Base-by-base conservation (phyloP, 2,888 invertebrate genomes). In the Cerastis rubricosa region DNA sequence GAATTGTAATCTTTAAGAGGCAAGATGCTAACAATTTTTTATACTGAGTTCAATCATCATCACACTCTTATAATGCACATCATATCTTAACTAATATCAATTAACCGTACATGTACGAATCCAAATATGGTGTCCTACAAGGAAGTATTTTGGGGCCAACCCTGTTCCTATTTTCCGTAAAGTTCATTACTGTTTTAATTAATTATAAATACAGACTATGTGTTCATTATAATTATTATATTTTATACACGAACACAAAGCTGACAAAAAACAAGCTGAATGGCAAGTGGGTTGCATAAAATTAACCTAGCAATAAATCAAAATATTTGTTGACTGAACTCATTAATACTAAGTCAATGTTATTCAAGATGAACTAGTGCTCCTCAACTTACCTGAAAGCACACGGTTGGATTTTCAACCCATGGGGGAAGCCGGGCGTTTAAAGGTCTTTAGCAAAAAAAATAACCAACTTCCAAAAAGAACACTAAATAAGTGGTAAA, bases 91-190 rank as follows among this genome's bases (percentile, higher is more conserved):
- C 12, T 12, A 54, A 54, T 7, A 3, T 19, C 19, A 61, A 45
- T 70, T 43, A 43, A 70, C 14, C 25, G 14, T 43, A 69, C 8
- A 22, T 9, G 3, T 29, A 54, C 5, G 7, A 3, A 57, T 12
- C 12, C 7, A n/a, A 22, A 71, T 7, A 35, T 14, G 59, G 25
- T 6, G 35, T 25, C 22, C 9, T 9, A 29, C 29, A 59, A 59
- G 47, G 59, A 74, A 61, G 59, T 61, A 22, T 40, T 3, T 49
- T 47, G 2, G 22, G 73, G 25, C 25, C 73, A 74, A 61, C 25
- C 59, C 47, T 73, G 11, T 73, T 49, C 47, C 17, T 29, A 45
- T 43, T 47, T 19, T 47, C 2, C 12, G 35, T 45, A 9, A 45
- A 40, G 35, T 49, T 25, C 19, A 29, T 47, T n/a, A 47, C 11